Conservation (phyloP, 1,140 invertebrate genomes). For the Nilaparvata lugens region DNA sequence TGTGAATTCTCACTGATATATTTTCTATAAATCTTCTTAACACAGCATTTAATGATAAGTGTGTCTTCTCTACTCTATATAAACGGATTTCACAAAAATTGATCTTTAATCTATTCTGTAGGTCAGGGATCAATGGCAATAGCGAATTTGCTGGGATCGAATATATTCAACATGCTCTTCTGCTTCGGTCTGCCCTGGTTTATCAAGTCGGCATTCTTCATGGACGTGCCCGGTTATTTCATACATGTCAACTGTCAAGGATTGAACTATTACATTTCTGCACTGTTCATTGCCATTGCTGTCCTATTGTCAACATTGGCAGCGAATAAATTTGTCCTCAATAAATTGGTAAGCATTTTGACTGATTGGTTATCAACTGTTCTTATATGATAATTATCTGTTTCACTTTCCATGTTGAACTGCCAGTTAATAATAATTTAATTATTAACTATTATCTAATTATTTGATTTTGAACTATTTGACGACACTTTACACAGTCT, state of each 20-base stretch:
- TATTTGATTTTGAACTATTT: no score
- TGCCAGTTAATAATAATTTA: no score
- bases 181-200: conserved; percentile 44
- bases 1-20: no score
- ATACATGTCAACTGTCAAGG: conserved; percentile 31
- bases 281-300: conserved; percentile 16
- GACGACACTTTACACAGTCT: no score
- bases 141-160: conserved; percentile 41
- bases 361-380: no score
- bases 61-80: no score
- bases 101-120: conserved; percentile 26
- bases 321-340: no score
- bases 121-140: conserved; percentile 43
- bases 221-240: conserved; percentile 21
- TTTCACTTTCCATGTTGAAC: no score
- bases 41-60: background rate
- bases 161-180: conserved; percentile 43
- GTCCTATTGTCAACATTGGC: background rate
- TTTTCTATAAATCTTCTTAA: background rate
- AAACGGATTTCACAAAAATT: background rate
- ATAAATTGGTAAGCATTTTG: no score
- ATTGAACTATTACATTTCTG: conserved; percentile 27
- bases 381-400: no score
- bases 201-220: conserved; percentile 35
- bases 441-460: no score